Base-by-base conservation (phyloP, 2,888 invertebrate genomes). In the Pimpla rufipes region DNA sequence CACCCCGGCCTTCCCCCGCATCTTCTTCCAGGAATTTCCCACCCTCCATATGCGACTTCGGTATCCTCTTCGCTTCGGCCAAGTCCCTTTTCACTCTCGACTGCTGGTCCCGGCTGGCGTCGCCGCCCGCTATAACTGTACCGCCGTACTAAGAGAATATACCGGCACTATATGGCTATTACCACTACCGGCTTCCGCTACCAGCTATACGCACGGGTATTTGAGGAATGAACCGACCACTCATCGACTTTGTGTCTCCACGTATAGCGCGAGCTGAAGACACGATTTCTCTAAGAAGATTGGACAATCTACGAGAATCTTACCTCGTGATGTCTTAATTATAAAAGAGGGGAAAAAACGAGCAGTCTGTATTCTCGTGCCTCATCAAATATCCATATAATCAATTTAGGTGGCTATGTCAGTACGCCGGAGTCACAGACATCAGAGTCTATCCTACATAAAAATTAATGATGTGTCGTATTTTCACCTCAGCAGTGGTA, bases 1-100 rank as follows among this genome's bases (percentile, higher is more conserved):
- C 29, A 29, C 62, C 29, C 13, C 40, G 3, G 11, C 50, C 18
- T 45, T 40, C n/a, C 42, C 64, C 76, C 81, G 68, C 84, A 80
- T 86, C 85, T 85, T 85, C 83, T 77, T 85, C 85, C 42, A 64
- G 55, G 62, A 50, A 74, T 80, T 68, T 40, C 57, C 57, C 77
- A 35, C 77, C 55, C 66, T 68, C 62, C 47, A 55, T 75, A 82
- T 35, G 67, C 45, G 57, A 52, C 70, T 79, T 79, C 81, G 59
- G 29, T 11, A 35, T 37, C 79, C 71, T 47, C 70, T 70, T 74
- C 71, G 64, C 79, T 70, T 62, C 70, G 29, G 50, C 71, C 29
- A 50, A 82, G 40, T 78, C 50, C 66, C 82, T 73, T 74, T 80
- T 80, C 81, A 78, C 29, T 29, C 82, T 80, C 78, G 73, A 68